Percentiles rank a stretch among this genome's conserved stretches.
Conservation (phyloP, 2,113 vertebrate genomes). For the Ceyx cyanopectus region DNA sequence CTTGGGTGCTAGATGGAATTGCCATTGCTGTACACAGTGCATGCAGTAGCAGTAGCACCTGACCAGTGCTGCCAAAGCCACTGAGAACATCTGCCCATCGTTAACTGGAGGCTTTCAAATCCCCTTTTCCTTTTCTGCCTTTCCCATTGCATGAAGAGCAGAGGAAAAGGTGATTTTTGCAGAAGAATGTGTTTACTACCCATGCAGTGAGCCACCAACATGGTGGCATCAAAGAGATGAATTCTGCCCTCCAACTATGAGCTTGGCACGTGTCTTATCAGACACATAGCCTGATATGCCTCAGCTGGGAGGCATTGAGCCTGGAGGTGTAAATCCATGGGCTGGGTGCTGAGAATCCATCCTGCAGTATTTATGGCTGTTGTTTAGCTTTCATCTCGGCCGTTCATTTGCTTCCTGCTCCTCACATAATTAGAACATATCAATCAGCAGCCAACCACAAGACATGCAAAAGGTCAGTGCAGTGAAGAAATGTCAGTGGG, state of each 20-base stretch:
- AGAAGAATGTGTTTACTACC: not conserved
- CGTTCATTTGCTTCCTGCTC: constrained; percentile 43
- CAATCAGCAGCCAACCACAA: constrained; percentile 64
- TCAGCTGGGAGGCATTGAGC: not conserved
- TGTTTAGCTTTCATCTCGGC: constrained; percentile 58
- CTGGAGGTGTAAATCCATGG: not conserved
- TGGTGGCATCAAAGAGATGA: not conserved
- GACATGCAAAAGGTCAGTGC: constrained; percentile 63
- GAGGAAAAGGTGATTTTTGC: constrained; percentile 27
- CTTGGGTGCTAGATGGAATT: not conserved
- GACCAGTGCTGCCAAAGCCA: not conserved
- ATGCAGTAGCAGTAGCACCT: not conserved
- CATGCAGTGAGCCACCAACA: not conserved
- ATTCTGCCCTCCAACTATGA: not conserved
- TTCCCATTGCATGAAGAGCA: not conserved
- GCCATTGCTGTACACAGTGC: not conserved
- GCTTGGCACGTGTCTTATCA: not conserved
- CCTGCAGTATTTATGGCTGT: constrained; percentile 28
- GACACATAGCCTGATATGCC: not conserved
- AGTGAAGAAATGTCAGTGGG: constrained; percentile 65
- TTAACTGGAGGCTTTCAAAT: not conserved
- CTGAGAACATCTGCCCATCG: not conserved
- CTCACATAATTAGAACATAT: constrained; percentile 62
- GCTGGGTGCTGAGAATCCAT: not conserved
- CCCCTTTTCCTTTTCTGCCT: not conserved